Base-by-base conservation (phyloP, 2,888 invertebrate species). In the Colostygia pectinataria region DNA sequence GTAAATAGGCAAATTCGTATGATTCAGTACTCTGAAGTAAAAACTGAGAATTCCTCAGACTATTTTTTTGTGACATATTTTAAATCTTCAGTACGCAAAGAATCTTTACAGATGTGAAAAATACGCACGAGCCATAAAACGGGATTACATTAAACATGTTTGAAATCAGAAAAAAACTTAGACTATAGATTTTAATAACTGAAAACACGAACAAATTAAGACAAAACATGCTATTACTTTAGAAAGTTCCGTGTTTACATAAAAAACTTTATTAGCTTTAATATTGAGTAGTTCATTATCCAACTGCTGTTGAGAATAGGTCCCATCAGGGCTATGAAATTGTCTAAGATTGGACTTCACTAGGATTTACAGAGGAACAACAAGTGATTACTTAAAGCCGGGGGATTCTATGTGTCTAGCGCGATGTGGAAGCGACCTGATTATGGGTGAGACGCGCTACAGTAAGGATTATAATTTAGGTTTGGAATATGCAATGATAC, bases 301-400 rank as follows among this genome's bases (percentile, higher is more conserved):
- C 27, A 23, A 42, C 39, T 46, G 39, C 41, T 33, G 48, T 32
- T 24, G 20, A 34, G 43, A 57, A 55, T 55, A 51, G 49, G 18
- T 53, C 49, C 51, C 53, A 39, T 43, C 53, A 52, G 56, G 31
- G 50, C 53, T 49, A 55, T 55, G 59, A 57, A 54, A 55, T 59
- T 51, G 55, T 55, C 57, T 57, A 54, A 57, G 57, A 61, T 58
- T 52, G 57, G 49, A 53, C 55, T 54, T 50, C 45, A 53, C 37
- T 43, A 50, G 59, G 57, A 55, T 57, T 57, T 61, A 55, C 53
- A 29, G 29, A 34, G 55, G 48, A 52, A 61, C 54, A 61, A 56
- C 59, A 57, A 61, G 59, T 61, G 57, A 61, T 61, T 59, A 59
- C 59, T 53, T 54, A 45, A 59, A 53, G 59, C 61, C 48, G 28